These are phyloP conservation scores for Centropyge bicolor DNA, from an alignment of 2,797 vertebrate genomes.

Conservation along the genomic window DNA sequence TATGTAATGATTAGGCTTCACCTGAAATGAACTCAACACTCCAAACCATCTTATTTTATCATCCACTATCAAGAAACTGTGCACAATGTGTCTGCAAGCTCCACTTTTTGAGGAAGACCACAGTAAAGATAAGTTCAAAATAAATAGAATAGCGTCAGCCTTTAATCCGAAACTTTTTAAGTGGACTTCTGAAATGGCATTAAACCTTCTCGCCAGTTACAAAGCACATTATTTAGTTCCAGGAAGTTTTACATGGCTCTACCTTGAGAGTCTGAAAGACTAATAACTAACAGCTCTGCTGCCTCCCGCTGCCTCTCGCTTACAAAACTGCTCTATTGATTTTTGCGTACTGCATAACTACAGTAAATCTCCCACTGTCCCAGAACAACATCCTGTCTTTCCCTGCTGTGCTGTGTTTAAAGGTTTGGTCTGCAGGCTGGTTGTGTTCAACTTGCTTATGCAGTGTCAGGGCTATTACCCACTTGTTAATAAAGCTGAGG, in stretches of 20 bases:
- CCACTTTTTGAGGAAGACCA: not conserved
- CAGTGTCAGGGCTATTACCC: not conserved
- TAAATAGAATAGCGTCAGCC: not conserved
- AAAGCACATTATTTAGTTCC: not conserved
- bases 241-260: not conserved
- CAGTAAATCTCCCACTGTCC: slow-evolving; percentile 18
- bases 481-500: not conserved
- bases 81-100: not conserved
- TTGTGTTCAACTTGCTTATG: not conserved
- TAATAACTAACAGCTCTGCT: slow-evolving; percentile 1
- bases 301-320: slow-evolving; percentile 29
- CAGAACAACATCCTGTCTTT: slow-evolving; percentile 8
- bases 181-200: not conserved
- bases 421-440: not conserved
- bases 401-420: not conserved
- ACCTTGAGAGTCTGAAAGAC: not conserved
- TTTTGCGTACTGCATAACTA: slow-evolving; percentile 17
- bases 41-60: not conserved
- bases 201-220: not conserved
- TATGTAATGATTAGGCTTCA: slow-evolving; percentile 13
- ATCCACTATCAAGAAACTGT: not conserved
- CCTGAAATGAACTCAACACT: not conserved
- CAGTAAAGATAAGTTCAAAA: not conserved
- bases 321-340: slow-evolving; percentile 28
- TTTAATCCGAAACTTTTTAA: not conserved